Evolutionary conservation across 2,113 vertebrate genomes (phyloP), one percentile per base, ranked within the genome.

Genomic region (Perca fluviatilis): DNA sequence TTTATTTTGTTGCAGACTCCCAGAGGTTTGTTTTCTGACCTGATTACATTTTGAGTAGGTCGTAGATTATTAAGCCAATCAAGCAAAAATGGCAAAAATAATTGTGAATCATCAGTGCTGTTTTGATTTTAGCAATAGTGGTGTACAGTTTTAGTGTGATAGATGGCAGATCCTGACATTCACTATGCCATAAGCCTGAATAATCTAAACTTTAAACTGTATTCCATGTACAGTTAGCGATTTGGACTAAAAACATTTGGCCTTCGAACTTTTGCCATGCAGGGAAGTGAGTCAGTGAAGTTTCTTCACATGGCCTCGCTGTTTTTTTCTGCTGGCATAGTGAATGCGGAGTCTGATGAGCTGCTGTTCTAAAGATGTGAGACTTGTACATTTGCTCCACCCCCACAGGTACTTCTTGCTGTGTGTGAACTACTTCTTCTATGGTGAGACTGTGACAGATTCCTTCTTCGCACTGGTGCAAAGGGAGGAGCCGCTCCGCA

Each of bases 371-470:
- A 50, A 33, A 47, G 30, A 40, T 0, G 5, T 77, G 25, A 78
- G 11, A 21, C 46, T 0, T 15, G 1, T 78, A 23, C 36, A 30
- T 79, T 62, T 69, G 1, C 13, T 27, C 9, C 77, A 9, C 53
- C 62, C 62, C 33, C 40, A 36, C 91, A 99, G 98, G 98, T 99
- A 99, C 88, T 99, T 99, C 87, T 95, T 99, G 85, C 94, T 99
- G 77, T 99, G 98, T 25, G 98, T 99, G 3, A 99, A 99, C 90
- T 99, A 99, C 92, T 99, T 99, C 91, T 99, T 99, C 95, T 99
- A 99, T 0, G 98, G 98, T 0, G 98, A 99, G 93, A 99, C 98
- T 0, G 98, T 98, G 80, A 99, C 98, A 0, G 98, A 99, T 92
- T 99, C 97, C 93, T 99, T 99, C 95, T 99, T 99, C 94, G 96